Evolutionary conservation across 2,888 invertebrate genomes (phyloP).

Genomic region (Athetis lepigone): DNA sequence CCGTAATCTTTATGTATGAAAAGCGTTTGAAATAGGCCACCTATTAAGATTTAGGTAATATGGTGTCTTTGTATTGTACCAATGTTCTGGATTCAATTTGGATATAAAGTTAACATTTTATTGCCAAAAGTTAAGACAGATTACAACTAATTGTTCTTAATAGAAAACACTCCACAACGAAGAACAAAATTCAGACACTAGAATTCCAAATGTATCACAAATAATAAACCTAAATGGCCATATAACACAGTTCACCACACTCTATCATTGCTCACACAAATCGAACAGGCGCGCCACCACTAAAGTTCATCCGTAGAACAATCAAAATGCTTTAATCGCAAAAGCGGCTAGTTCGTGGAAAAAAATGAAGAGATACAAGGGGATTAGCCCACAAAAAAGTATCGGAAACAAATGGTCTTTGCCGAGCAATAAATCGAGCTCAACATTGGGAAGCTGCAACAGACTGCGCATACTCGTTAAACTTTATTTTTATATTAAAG

Average conservation of each 20-base stretch:
- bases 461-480: conserved; percentile 85
- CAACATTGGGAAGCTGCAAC: conserved; percentile 84
- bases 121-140: too few species aligned
- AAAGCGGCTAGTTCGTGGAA: conserved; percentile 52
- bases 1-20: background rate
- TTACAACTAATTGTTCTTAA: too few species aligned
- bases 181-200: too few species aligned
- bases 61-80: too few species aligned
- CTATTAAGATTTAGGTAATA: background rate
- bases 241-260: background rate
- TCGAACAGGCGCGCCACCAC: conserved; percentile 49
- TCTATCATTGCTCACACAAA: conserved; percentile 47
- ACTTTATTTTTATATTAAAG: conserved; percentile 89
- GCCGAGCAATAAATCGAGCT: conserved; percentile 85
- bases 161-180: background rate
- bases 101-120: too few species aligned
- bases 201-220: background rate
- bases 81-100: too few species aligned
- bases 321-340: conserved; percentile 50
- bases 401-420: conserved; percentile 81
- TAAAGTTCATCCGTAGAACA: conserved; percentile 29
- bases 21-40: background rate
- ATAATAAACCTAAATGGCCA: background rate
- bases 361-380: conserved; percentile 66
- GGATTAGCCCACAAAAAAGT: conserved; percentile 79